Percentiles rank a stretch among this genome's conserved stretches.
These are phyloP conservation scores for Leucoma salicis DNA, from an alignment of 2,888 invertebrate species.

Conservation along the genomic window DNA sequence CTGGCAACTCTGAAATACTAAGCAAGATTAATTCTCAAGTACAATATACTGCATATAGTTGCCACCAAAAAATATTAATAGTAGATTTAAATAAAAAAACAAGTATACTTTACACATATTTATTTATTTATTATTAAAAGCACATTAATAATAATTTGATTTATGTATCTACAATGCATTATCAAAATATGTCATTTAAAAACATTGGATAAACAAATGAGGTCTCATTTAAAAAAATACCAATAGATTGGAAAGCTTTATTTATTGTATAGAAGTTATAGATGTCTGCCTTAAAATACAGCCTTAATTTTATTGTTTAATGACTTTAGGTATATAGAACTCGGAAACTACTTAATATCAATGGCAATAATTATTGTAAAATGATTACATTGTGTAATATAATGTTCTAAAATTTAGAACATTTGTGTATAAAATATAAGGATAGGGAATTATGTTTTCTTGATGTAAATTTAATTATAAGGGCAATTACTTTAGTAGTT, in stretches of 20 bases:
- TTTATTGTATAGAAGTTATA: constrained; percentile 34
- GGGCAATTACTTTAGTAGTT: constrained; percentile 43
- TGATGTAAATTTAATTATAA: constrained; percentile 56
- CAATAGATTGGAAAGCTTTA: constrained; percentile 56
- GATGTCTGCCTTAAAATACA: constrained; percentile 47
- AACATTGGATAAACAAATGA: no score
- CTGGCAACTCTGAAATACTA: no score
- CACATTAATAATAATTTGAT: not conserved
- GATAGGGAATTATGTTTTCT: constrained; percentile 46
- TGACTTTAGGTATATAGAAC: constrained; percentile 23
- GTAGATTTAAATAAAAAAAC: no score
- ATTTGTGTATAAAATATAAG: constrained; percentile 46
- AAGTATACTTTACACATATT: no score
- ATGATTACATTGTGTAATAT: constrained; percentile 24
- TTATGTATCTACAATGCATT: constrained; percentile 10
- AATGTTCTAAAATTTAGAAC: constrained; percentile 74
- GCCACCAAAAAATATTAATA: no score
- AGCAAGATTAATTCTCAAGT: no score
- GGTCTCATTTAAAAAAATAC: constrained; percentile 38
- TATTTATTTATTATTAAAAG: not conserved
- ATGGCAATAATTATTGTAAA: constrained; percentile 48
- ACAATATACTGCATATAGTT: no score
- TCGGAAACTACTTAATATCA: constrained; percentile 46
- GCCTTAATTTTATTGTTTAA: constrained; percentile 40
- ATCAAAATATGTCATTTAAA: constrained; percentile 15